Evolutionary conservation across 2,797 vertebrate genomes (phyloP).

Genomic region (Bovichtus variegatus): DNA sequence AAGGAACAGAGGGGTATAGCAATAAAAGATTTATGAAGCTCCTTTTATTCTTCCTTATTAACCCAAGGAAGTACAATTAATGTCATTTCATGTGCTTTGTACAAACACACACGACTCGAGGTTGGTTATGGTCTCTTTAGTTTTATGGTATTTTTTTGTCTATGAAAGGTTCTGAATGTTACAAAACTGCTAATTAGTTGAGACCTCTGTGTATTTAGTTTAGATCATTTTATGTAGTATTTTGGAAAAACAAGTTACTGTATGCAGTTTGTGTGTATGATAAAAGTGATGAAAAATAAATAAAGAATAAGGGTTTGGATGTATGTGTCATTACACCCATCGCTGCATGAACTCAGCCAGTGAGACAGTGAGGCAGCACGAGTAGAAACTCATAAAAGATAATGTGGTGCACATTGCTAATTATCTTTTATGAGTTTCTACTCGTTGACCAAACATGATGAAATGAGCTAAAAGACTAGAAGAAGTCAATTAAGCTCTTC

Average conservation of each 20-base stretch:
- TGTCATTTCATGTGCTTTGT: not conserved
- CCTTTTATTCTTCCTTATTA: not conserved
- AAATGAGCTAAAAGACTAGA: not conserved
- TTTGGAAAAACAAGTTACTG: not conserved
- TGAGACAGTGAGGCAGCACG: not conserved
- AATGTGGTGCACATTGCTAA: too few species aligned
- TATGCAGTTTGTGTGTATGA: not conserved
- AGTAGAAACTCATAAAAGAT: not conserved
- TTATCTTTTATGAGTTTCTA: too few species aligned
- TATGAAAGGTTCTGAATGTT: not conserved
- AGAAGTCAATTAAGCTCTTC: too few species aligned
- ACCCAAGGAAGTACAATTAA: not conserved
- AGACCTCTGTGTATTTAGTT: not conserved
- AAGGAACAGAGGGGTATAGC: not conserved
- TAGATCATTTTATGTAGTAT: not conserved
- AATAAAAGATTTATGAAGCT: not conserved
- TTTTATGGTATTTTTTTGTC: not conserved
- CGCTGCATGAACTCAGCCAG: not conserved
- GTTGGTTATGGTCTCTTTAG: not conserved
- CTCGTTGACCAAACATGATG: not conserved
- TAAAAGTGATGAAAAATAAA: not conserved
- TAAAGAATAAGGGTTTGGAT: too few species aligned
- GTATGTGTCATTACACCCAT: not conserved
- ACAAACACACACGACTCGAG: not conserved
- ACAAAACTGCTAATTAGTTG: not conserved